Conservation (phyloP, 2,888 invertebrate species). For the Anagyrus pseudococci region DNA sequence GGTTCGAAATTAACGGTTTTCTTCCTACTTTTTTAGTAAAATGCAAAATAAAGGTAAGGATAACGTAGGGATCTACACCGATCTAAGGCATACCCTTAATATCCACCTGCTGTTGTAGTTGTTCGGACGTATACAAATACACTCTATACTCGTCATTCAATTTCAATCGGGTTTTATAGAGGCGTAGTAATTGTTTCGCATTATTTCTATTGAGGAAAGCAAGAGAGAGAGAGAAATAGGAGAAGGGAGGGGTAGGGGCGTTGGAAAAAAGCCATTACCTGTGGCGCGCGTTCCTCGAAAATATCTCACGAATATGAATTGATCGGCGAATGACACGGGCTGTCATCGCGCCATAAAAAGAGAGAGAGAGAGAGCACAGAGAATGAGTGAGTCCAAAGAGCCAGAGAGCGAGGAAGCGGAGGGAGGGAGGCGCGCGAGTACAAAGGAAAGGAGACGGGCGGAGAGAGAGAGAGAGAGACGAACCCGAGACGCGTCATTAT, state of each 20-base stretch:
- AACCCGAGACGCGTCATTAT: background rate
- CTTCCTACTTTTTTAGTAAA: no score
- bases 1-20: no score
- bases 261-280: constrained; percentile 18
- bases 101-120: no score
- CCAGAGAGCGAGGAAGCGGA: constrained; percentile 7
- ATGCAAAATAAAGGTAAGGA: no score
- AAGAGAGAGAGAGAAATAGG: no score
- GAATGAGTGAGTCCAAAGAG: background rate
- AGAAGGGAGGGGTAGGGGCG: constrained; percentile 29
- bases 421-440: background rate
- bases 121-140: background rate
- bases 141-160: background rate
- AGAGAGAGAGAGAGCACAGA: constrained; percentile 9
- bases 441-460: constrained; percentile 1
- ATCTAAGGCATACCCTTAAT: no score
- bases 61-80: no score
- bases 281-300: background rate
- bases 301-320: background rate
- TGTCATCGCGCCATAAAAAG: constrained; percentile 29
- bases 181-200: no score
- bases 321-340: constrained; percentile 17
- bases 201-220: no score
- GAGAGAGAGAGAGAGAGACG: constrained; percentile 4
- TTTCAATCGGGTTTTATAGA: background rate